phyloP scores from a whole-genome alignment of 2,113 vertebrate species.

The Cyphomyrus discorhynchus region DNA sequence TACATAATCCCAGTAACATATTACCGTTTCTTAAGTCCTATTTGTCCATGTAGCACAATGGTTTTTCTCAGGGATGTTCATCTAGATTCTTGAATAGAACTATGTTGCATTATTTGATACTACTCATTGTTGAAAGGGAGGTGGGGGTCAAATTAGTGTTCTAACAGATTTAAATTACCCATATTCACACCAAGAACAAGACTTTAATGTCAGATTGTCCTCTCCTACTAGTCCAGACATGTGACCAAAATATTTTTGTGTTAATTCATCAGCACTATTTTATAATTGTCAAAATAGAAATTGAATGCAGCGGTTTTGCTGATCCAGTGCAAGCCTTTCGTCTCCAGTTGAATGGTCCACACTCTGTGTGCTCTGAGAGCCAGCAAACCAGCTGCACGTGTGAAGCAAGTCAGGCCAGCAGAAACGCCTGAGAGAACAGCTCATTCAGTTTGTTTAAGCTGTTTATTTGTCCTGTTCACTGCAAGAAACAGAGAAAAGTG shows the following conservation, averaged over 20 bases:
- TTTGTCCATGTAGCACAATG: neutral
- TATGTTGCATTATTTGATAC: neutral
- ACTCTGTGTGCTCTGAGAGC: constrained; percentile 31
- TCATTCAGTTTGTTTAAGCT: neutral
- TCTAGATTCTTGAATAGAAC: neutral
- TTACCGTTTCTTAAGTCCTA: neutral
- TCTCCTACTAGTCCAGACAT: neutral
- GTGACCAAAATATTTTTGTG: constrained; percentile 6
- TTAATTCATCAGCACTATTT: constrained; percentile 23
- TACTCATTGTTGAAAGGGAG: neutral
- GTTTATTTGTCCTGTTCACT: neutral
- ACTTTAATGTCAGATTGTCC: neutral
- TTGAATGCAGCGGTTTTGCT: constrained; percentile 48
- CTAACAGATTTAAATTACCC: neutral
- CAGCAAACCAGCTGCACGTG: neutral
- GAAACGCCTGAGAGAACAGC: neutral
- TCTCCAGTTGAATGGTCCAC: constrained; percentile 8
- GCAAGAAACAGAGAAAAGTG: neutral
- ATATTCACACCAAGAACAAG: neutral
- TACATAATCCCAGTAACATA: neutral
- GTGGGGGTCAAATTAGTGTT: neutral
- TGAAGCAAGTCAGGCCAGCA: neutral
- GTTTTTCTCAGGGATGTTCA: neutral
- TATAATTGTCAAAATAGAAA: constrained; percentile 45
- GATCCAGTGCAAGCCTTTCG: constrained; percentile 39